These are phyloP conservation scores for Hassar affinis DNA, from an alignment of 2,113 vertebrate genomes.

Conservation along the genomic window DNA sequence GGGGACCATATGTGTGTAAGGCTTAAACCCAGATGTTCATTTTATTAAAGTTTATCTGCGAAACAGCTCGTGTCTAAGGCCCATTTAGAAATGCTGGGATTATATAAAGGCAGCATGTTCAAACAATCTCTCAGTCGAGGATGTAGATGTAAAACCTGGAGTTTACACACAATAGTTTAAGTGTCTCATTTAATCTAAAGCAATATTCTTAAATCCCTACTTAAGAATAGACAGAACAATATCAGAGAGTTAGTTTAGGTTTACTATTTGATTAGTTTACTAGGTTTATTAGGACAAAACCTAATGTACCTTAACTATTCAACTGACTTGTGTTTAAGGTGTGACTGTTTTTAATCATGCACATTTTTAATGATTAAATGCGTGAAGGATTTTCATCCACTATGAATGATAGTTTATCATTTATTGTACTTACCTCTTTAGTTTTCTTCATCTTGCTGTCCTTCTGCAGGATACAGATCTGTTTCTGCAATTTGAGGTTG, in stretches of 20 bases:
- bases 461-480: slow-evolving; percentile 78
- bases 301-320: background rate
- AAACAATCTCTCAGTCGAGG: slow-evolving; percentile 19
- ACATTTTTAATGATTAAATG: background rate
- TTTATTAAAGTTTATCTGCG: slow-evolving; percentile 37
- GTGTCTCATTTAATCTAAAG: background rate
- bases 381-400: background rate
- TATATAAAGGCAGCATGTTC: slow-evolving; percentile 15
- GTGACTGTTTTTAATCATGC: background rate
- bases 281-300: background rate
- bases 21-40: slow-evolving; percentile 31
- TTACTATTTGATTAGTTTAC: background rate
- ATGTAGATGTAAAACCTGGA: background rate
- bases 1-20: slow-evolving; percentile 27
- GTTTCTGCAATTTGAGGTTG: slow-evolving; percentile 79
- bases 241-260: background rate
- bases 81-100: slow-evolving; percentile 26
- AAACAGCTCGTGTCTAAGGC: slow-evolving; percentile 24
- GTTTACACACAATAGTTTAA: background rate
- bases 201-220: background rate
- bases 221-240: background rate
- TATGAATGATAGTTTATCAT: no score
- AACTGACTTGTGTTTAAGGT: background rate
- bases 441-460: slow-evolving; percentile 70
- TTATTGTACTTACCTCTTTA: slow-evolving; percentile 73